Percentiles rank a stretch among this genome's conserved stretches.
Evolutionary conservation across 1,140 invertebrate genomes (phyloP).

Genomic region (Neodiprion pinetum): DNA sequence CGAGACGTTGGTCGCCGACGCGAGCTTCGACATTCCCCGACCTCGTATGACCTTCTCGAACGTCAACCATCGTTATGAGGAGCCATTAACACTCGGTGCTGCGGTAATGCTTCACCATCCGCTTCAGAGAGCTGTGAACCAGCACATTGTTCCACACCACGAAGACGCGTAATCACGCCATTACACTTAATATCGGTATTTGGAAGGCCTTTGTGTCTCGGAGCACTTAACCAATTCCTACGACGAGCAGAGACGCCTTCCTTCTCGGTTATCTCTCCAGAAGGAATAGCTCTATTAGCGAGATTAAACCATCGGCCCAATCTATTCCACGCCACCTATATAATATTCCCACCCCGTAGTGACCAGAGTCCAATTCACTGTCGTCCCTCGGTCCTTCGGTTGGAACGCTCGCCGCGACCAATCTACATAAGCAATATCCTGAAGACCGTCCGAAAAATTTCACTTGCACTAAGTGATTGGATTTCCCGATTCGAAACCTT

Average conservation of each 20-base stretch:
- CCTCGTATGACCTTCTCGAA: background rate
- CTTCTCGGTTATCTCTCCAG: background rate
- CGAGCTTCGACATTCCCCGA: background rate
- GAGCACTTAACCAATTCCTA: background rate
- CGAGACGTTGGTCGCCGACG: background rate
- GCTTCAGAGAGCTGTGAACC: background rate
- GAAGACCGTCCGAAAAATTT: background rate
- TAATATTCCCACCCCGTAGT: background rate
- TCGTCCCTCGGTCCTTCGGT: background rate
- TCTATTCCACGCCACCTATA: conserved; percentile 12
- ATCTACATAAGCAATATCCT: background rate
- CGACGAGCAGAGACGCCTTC: background rate
- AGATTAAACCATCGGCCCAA: conserved; percentile 30
- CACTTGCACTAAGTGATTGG: background rate
- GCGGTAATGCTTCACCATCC: background rate
- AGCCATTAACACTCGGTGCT: background rate
- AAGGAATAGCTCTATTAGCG: conserved; percentile 34
- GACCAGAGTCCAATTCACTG: background rate
- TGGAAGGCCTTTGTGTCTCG: background rate
- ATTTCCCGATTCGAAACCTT: background rate
- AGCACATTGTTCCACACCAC: background rate
- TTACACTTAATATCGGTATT: too few species aligned
- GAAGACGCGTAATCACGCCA: background rate
- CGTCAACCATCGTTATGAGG: background rate
- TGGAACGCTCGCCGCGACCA: background rate